Evolutionary conservation across 2,888 invertebrate species (phyloP), one percentile per base, ranked within the genome.

Genomic region (Listrodromus nycthemerus): DNA sequence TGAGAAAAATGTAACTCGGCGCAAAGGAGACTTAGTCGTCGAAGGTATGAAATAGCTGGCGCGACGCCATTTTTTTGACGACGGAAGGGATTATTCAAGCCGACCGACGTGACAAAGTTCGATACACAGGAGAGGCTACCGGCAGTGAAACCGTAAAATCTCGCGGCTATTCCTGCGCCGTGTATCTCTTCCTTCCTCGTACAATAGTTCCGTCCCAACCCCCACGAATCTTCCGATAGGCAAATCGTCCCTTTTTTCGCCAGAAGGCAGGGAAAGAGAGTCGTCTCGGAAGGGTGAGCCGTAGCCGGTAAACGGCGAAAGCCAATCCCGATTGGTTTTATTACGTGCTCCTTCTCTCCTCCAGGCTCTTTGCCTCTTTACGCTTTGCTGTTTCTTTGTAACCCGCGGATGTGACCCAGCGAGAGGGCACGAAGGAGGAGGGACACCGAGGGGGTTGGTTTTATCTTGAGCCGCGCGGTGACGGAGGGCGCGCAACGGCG

Each of bases 311-410:
- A 86, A 85, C 80, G 85, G 80, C 78, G 83, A 88, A 89, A 90
- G 87, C 88, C 90, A 89, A 89, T 90, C 87, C 88, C 89, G 87
- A 90, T 89, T 89, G 89, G 88, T 90, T 90, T 89, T 90, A 90
- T 90, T 89, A 89, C 87, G 86, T 87, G 87, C 85, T 88, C 85
- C 86, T 86, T 85, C 83, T 67, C 67, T 82, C 55, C 66, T 48
- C 74, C 70, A 86, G 66, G 41, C 70, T 70, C 69, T 80, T 83
- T 85, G 41, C 81, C 80, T 82, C 75, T 85, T 82, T 74, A 37
- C 76, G 71, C 66, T 85, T 86, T 82, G 86, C 87, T 86, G 41
- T 88, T 87, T 86, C 86, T 88, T 89, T 89, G 87, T 88, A 86
- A 86, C 83, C 78, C 87, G 58, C 69, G 70, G 30, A 76, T 69